These are phyloP conservation scores for Phengaris arion DNA, from an alignment of 2,888 invertebrate genomes.

Conservation along the genomic window DNA sequence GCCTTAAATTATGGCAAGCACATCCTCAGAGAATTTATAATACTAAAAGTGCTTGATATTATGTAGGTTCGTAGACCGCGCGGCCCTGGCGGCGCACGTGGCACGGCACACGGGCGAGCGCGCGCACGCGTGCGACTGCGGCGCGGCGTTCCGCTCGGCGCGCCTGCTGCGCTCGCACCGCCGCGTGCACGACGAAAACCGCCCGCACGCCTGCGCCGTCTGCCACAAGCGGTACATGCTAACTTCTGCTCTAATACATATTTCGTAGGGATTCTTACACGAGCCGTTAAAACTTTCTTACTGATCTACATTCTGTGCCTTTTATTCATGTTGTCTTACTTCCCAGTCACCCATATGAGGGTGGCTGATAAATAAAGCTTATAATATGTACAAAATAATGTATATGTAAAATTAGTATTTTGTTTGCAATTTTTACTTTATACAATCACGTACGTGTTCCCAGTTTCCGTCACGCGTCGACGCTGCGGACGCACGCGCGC, in stretches of 20 bases:
- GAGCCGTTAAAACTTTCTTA: no score
- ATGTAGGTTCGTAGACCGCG: slow-evolving; percentile 55
- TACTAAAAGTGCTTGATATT: background rate
- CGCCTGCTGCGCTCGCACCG: slow-evolving; percentile 74
- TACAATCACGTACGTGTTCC: background rate
- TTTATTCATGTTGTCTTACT: no score
- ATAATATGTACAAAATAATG: no score
- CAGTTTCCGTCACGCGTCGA: slow-evolving; percentile 81
- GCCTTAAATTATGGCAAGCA: no score
- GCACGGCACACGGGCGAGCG: slow-evolving; percentile 59
- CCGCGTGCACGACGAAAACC: slow-evolving; percentile 74
- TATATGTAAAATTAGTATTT: no score
- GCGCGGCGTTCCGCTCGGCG: slow-evolving; percentile 60
- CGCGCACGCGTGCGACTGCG: slow-evolving; percentile 66
- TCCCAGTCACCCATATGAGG: no score
- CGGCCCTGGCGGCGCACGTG: slow-evolving; percentile 58
- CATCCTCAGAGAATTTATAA: no score
- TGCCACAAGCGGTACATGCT: slow-evolving; percentile 72
- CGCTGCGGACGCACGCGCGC: slow-evolving; percentile 79
- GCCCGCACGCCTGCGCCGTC: slow-evolving; percentile 75
- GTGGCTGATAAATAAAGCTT: no score
- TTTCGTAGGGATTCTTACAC: no score
- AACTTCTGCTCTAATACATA: background rate
- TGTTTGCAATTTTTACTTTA: no score
- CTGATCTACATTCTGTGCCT: no score